Evolutionary conservation across 2,797 vertebrate genomes (phyloP), one percentile per base, ranked within the genome.

Genomic region (Champsocephalus esox): DNA sequence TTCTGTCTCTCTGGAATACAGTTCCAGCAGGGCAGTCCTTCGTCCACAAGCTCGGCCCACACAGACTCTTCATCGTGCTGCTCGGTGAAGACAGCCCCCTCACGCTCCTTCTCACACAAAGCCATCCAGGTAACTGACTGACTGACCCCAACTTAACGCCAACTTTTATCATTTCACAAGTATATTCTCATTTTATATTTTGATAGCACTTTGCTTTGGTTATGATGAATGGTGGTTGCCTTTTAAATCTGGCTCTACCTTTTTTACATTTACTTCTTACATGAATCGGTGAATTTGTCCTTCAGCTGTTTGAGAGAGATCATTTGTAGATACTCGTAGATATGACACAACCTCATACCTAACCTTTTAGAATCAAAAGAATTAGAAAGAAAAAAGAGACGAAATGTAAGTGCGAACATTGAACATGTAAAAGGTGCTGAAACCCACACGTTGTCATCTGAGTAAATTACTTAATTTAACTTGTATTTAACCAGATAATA

Each of bases 1-100:
- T 50, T 66, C 9, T 65, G 19, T 83, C 17, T 84, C 50, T 73
- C 13, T 74, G 41, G 38, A 49, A 13, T 70, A 3, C 90, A 97
- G 97, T 96, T 97, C 92, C 97, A 98, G 92, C 97, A 99, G 88
- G 96, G 96, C 90, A 99, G 97, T 86, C 98, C 98, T 77, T 97
- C 97, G 17, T 99, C 98, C 78, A 95, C 94, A 0, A 95, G 96
- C 91, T 98, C 97, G 77, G 94, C 94, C 90, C 97, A 96, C 95
- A 97, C 96, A 87, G 98, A 99, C 94, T 97, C 96, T 93, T 97
- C 96, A 86, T 96, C 96, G 70, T 95, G 85, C 89, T 81, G 95
- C 91, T 96, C 97, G 72, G 94, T 96, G 75, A 99, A 97, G 92
- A 95, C 95, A 75, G 92, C 94, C 83, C 96, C 95, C 82, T 88